Evolutionary conservation across 2,888 invertebrate species (phyloP), one percentile per base, ranked within the genome.

Genomic region (Tachina fera): DNA sequence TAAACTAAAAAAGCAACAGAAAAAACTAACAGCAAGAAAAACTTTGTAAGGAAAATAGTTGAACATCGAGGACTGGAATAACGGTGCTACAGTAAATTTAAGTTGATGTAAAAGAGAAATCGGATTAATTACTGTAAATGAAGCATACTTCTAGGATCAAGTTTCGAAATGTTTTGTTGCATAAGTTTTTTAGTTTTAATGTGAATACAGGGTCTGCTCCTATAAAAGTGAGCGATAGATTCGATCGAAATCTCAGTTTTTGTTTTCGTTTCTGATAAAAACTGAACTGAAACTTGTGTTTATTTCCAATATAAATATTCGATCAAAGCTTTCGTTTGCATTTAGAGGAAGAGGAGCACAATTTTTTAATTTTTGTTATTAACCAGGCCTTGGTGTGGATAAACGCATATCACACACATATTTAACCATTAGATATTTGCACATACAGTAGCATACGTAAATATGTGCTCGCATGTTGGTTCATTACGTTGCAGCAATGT

Each of bases 391-490:
- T 31, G 43, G 51, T 81, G 67, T 68, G 16, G 68, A 19, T 13
- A 43, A 45, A 16, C 39, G 11, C n/a, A 31, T 9, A 43, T 11
- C 31, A 53, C 0, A 74, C 81, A 65, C 39, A 71, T 47, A 67
- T 65, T 47, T 61, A 77, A 78, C 81, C 68, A 72, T 77, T 67
- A 83, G 76, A 75, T 79, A 79, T 74, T 56, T 84, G 47, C 49
- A 63, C 75, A 83, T 83, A 78, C 78, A 78, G 68, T 47, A 70
- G 82, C 84, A 81, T 79, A 85, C 84, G 77, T 79, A 76, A 81
- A 77, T 76, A 76, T 85, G 68, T 77, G 70, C 51, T 72, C 72
- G 45, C 61, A 56, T 79, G 70, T 58, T 65, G 70, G 53, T 79
- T 56, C 61, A 74, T 81, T 74, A 83, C 75, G 61, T 58, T 70